Percentiles rank a stretch among this genome's conserved stretches.
Conservation (phyloP, 2,888 invertebrate species). For the Trachelus stipa region DNA sequence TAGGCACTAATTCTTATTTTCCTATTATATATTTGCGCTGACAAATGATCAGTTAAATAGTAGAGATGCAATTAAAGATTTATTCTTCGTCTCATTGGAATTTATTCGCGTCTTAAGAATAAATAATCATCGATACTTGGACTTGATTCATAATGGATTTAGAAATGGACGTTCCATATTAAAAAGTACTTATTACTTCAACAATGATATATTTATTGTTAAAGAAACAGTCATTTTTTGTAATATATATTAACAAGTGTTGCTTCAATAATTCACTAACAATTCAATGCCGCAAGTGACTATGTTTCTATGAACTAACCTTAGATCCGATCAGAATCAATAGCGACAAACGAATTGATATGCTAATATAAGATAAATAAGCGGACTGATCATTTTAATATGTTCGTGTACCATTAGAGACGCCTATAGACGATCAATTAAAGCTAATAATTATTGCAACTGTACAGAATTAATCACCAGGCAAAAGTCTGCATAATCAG, state of each 20-base stretch:
- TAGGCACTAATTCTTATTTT: background rate
- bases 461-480: background rate
- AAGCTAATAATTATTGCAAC: background rate
- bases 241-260: constrained; percentile 13
- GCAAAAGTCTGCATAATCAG: background rate
- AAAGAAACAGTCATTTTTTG: constrained; percentile 21
- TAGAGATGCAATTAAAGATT: background rate
- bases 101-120: background rate
- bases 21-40: background rate
- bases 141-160: background rate
- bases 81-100: background rate
- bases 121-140: background rate
- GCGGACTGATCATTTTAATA: background rate
- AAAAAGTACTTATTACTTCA: constrained; percentile 6
- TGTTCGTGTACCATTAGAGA: background rate
- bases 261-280: constrained; percentile 14
- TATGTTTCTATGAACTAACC: background rate
- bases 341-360: background rate
- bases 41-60: background rate
- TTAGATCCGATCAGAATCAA: background rate
- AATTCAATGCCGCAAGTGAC: background rate
- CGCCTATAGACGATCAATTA: background rate
- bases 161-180: background rate
- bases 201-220: constrained; percentile 12
- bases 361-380: background rate